Percentiles rank a stretch among this genome's conserved stretches.
phyloP scores from a whole-genome alignment of 2,797 vertebrate genomes.

The Malurus leucopterus region DNA sequence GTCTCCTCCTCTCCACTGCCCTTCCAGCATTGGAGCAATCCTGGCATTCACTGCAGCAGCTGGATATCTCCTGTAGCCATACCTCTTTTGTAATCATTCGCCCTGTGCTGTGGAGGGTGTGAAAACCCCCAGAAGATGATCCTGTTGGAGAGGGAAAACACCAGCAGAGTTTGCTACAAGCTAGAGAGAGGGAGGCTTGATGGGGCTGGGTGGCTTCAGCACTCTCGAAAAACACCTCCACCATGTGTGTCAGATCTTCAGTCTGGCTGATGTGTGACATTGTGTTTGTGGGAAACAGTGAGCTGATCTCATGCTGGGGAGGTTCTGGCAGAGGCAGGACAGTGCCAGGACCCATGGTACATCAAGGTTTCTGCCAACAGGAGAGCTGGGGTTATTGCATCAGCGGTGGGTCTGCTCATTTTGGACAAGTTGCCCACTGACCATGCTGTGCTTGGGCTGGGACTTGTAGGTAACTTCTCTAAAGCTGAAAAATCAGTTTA shows the following conservation, averaged over 20 bases:
- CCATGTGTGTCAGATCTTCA: accelerated
- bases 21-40: not conserved
- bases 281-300: accelerated
- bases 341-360: accelerated
- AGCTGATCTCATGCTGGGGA: accelerated
- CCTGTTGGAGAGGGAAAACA: not conserved
- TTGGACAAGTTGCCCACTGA: not conserved
- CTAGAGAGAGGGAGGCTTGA: not conserved
- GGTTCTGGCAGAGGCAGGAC: not conserved
- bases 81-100: not conserved
- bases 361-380: accelerated
- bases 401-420: not conserved
- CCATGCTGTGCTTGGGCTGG: accelerated
- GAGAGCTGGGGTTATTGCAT: not conserved
- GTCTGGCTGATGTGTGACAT: not conserved
- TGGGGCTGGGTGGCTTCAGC: not conserved
- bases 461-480: not conserved
- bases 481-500: not conserved
- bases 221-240: not conserved
- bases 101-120: not conserved
- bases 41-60: not conserved
- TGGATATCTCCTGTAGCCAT: not conserved
- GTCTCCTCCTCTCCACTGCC: not conserved
- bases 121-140: not conserved
- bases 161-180: accelerated